Base-by-base conservation (phyloP, 2,113 vertebrate genomes). In the Engystomops pustulosus region DNA sequence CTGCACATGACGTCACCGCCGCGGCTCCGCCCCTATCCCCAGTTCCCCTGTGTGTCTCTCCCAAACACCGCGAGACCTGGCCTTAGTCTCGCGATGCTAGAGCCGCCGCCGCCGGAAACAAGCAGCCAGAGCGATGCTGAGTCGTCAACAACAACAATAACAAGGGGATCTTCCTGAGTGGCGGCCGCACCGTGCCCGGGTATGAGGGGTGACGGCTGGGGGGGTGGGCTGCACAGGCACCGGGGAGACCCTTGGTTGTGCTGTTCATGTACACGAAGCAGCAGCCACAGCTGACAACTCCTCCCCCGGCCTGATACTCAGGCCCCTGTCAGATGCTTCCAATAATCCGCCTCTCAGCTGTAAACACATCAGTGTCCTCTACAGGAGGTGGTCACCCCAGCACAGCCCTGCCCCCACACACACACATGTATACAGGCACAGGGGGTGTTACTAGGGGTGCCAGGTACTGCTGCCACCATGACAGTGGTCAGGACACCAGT, bases 141-240 rank as follows among this genome's bases (percentile, higher is more conserved):
- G 72, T 84, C 82, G 82, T 84, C 82, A 84, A 77, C 82, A 84
- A 84, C 72, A 84, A 83, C 60, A 84, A 84, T 77, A 84, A 84
- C 82, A 84, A 68, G 82, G 45, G 62, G 74, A 53, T 77, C 72
- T 55, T 84, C 72, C 74, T 68, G 82, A 84, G 72, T 68, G 72
- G 17, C 72, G 67, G 45, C 58, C 72, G 8, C 44, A 77, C 69
- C 6, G 32, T 58, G 68, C 38, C 68, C 72, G 60, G 82, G 72
- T 77, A 78, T 51, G 82, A 84, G 17, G 82, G 55, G 62, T 15
- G 27, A 18, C 6, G 60, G 71, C 8, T 9, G 51, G 60, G 6
- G n/a, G 58, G 72, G 34, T n/a, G 58, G 27, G 20, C n/a, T 32
- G 44, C 44, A 6, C 44, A 53, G 27, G 30, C 12, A 17, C 17